A percentile compares a stretch with the other conserved stretches of the same genome.
Evolutionary conservation across 2,888 invertebrate species (phyloP).

Genomic region (Ophioninae sp.): DNA sequence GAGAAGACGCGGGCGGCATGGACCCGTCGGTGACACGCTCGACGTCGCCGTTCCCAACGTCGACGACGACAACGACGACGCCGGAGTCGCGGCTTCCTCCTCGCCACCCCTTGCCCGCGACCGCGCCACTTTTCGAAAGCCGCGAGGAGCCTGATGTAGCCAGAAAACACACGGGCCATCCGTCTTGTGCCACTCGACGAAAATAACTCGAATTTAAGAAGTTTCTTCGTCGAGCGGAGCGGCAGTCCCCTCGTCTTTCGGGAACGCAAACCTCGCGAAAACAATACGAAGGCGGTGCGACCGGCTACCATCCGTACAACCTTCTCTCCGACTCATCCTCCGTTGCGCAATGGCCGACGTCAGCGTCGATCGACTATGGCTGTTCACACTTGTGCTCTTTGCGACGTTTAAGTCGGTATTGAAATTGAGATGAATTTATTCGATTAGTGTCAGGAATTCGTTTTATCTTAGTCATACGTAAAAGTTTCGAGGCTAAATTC

Average conservation of each 20-base stretch:
- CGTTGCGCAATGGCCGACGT: conserved; percentile 55
- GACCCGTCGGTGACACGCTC: conserved; percentile 63
- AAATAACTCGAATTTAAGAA: conserved; percentile 80
- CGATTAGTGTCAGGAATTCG: no score
- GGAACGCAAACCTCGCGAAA: conserved; percentile 68
- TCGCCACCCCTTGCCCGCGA: conserved; percentile 48
- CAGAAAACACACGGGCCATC: conserved; percentile 75
- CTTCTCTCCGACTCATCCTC: conserved; percentile 15
- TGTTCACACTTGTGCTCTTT: conserved; percentile 11
- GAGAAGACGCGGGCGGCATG: conserved; percentile 58
- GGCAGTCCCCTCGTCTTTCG: conserved; percentile 45
- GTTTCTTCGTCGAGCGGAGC: conserved; percentile 68
- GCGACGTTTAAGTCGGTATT: no score
- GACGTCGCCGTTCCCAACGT: conserved; percentile 54
- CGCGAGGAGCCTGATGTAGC: conserved; percentile 66
- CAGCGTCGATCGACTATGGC: conserved; percentile 12
- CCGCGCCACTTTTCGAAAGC: conserved; percentile 50
- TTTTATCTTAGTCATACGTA: no score
- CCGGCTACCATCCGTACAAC: conserved; percentile 37
- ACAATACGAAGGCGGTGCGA: conserved; percentile 72
- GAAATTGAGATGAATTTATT: no score
- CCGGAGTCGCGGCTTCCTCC: conserved; percentile 66
- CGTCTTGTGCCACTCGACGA: conserved; percentile 76
- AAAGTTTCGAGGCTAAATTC: no score
- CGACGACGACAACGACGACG: conserved; percentile 57